Conservation (phyloP, 2,888 invertebrate genomes). For the Dicyrtomina minuta region DNA sequence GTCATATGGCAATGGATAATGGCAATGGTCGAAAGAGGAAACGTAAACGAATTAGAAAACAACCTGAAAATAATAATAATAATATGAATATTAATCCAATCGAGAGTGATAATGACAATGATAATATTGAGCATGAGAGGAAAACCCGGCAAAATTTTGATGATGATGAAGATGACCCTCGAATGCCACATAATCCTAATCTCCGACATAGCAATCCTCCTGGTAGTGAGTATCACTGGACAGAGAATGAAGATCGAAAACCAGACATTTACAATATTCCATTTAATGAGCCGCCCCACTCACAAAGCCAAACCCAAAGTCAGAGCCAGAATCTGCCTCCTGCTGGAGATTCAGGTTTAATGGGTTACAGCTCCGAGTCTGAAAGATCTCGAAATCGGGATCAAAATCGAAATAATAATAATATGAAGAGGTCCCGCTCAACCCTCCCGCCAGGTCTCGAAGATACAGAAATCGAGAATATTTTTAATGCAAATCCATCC, state of each 20-base stretch:
- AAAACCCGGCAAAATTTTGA: not conserved
- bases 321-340: too few relatives aligned
- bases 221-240: constrained; percentile 26
- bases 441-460: not conserved
- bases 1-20: too few relatives aligned
- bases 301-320: too few relatives aligned
- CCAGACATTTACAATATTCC: too few relatives aligned
- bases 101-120: not conserved
- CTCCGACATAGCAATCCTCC: not conserved
- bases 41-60: not conserved
- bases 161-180: not conserved
- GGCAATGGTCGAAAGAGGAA: not conserved
- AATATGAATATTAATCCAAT: not conserved
- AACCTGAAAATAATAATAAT: not conserved
- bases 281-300: not conserved
- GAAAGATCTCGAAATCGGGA: not conserved
- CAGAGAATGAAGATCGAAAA: not conserved
- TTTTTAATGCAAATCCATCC: constrained; percentile 29
- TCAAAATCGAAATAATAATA: not conserved
- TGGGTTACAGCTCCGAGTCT: too few relatives aligned
- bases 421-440: not conserved
- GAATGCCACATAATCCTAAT: not conserved
- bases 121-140: not conserved
- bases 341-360: too few relatives aligned
- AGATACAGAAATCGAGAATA: constrained; percentile 22